phyloP scores from a whole-genome alignment of 2,797 vertebrate genomes.

The Spinibarbus caldwelli region DNA sequence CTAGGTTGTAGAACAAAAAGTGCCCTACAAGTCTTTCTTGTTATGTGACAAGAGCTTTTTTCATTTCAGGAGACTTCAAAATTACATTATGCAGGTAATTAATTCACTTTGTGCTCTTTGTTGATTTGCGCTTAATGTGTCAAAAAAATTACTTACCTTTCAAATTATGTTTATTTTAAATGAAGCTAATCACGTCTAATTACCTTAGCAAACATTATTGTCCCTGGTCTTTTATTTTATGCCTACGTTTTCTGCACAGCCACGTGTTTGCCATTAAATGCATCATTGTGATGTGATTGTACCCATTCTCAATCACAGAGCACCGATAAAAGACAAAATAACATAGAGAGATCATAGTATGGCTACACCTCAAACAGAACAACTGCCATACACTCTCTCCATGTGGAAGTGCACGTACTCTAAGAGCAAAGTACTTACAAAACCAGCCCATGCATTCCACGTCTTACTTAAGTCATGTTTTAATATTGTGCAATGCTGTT shows the following conservation, averaged over 20 bases:
- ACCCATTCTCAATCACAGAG: constrained; percentile 12
- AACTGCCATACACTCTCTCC: too few species aligned
- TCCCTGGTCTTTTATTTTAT: constrained; percentile 7
- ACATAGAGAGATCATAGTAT: constrained; percentile 13
- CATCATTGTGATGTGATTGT: constrained; percentile 17
- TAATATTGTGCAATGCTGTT: background rate
- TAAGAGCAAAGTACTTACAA: background rate
- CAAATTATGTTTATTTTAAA: constrained; percentile 6
- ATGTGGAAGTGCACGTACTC: constrained; percentile 37
- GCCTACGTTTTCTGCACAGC: background rate
- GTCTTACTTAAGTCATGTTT: background rate
- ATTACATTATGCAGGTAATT: constrained; percentile 1
- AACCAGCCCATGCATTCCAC: background rate
- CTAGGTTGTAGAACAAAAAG: background rate
- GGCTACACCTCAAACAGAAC: constrained; percentile 2
- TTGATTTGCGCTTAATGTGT: constrained; percentile 10
- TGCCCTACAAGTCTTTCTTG: background rate
- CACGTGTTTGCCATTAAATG: constrained; percentile 47
- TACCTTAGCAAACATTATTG: constrained; percentile 22
- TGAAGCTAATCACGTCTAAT: constrained; percentile 29
- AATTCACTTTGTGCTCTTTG: constrained; percentile 30
- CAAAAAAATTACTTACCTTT: constrained; percentile 8
- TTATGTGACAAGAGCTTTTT: background rate
- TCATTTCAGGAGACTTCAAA: background rate
- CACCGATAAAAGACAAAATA: constrained; percentile 4